phyloP scores from a whole-genome alignment of 2,797 vertebrate genomes.

The Sebastes reedi region DNA sequence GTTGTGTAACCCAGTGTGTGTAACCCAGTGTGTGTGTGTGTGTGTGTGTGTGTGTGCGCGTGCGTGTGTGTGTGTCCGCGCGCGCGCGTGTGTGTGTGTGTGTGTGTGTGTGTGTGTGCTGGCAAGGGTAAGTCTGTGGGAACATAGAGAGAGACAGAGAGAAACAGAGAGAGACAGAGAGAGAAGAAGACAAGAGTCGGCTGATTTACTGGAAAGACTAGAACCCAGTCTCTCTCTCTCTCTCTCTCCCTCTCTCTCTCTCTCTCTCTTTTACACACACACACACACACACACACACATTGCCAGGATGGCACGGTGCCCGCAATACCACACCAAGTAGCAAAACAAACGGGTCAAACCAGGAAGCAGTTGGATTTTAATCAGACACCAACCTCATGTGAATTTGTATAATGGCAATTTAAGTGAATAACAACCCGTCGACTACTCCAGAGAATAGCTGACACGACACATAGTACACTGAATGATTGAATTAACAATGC shows the following conservation, averaged over 20 bases:
- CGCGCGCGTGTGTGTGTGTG: background rate
- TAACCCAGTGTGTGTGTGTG: background rate
- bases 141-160: background rate
- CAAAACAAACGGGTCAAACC: background rate
- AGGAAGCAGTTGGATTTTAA: background rate
- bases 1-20: background rate
- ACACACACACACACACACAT: background rate
- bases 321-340: background rate
- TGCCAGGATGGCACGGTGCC: background rate
- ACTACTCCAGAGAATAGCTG: background rate
- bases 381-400: background rate
- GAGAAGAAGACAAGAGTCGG: background rate
- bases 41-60: background rate
- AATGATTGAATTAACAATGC: background rate
- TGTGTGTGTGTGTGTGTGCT: background rate
- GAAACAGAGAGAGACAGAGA: background rate
- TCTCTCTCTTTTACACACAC: background rate
- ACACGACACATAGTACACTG: background rate
- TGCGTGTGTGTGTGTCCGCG: background rate
- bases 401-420: background rate
- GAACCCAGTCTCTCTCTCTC: background rate
- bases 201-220: conserved; percentile 48
- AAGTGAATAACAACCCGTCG: background rate
- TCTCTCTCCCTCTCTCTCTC: background rate
- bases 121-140: background rate